These are phyloP conservation scores for Brachyrhaphis roseni DNA, from an alignment of 2,797 vertebrate genomes.

Conservation along the genomic window DNA sequence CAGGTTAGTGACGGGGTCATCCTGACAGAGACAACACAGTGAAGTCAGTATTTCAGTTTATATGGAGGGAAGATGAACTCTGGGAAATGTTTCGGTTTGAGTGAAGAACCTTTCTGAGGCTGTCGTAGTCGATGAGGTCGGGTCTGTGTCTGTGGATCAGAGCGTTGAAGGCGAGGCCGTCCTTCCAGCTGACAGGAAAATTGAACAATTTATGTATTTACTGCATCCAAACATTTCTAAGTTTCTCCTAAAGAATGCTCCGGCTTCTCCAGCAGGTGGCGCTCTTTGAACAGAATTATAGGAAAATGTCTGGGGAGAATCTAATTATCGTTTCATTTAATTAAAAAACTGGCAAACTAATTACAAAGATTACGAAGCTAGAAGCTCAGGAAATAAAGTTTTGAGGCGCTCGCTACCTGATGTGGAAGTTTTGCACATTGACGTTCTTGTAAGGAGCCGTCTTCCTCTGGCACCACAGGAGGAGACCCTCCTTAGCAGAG, in stretches of 20 bases:
- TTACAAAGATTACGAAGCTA: neutral
- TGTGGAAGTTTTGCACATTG: constrained; percentile 98
- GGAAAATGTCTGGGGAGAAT: fast-evolving
- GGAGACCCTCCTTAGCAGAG: constrained; percentile 93
- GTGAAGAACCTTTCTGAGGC: constrained; percentile 88
- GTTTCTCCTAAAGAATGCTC: neutral
- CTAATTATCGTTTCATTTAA: neutral
- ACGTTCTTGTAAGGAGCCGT: constrained; percentile 97
- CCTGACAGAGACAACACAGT: constrained; percentile 70
- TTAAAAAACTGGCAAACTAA: neutral
- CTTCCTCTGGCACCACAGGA: constrained; percentile 97
- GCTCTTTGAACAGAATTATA: constrained; percentile 13
- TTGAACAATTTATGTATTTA: neutral
- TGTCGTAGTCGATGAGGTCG: constrained; percentile 94
- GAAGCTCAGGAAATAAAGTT: neutral
- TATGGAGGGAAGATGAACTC: neutral
- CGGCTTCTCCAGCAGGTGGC: constrained; percentile 63
- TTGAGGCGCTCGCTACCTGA: constrained; percentile 79
- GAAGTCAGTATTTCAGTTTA: neutral
- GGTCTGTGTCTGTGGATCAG: constrained; percentile 95
- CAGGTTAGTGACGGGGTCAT: constrained; percentile 92
- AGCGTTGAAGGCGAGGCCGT: constrained; percentile 94
- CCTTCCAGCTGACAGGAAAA: constrained; percentile 88
- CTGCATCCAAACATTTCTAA: neutral
- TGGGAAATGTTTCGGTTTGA: fast-evolving